These are phyloP conservation scores for Lasioglossum marginatum DNA, from an alignment of 2,888 invertebrate genomes.

Conservation along the genomic window DNA sequence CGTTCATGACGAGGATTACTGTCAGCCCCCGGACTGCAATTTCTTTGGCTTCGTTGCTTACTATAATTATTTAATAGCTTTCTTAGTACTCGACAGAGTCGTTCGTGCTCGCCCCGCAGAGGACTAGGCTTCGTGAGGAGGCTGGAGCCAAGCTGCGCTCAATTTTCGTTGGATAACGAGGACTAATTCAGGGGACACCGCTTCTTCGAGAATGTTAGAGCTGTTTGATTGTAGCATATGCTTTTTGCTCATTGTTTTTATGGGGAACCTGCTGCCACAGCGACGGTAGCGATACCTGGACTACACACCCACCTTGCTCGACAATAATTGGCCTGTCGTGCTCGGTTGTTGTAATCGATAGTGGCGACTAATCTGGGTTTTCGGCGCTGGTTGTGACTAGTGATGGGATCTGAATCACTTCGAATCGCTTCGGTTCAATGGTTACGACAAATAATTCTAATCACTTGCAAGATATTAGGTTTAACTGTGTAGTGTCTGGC, in stretches of 20 bases:
- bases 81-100: slow-evolving; percentile 28
- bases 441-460: no score
- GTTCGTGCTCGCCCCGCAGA: not conserved
- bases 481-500: no score
- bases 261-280: not conserved
- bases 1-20: slow-evolving; percentile 54
- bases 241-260: not conserved
- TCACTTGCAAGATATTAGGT: no score
- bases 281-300: slow-evolving; percentile 4
- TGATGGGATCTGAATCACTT: no score
- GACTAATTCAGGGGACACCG: slow-evolving; percentile 3
- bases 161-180: slow-evolving; percentile 3
- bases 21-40: slow-evolving; percentile 49
- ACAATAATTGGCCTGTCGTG: slow-evolving; percentile 1
- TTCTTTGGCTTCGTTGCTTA: slow-evolving; percentile 35
- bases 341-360: not conserved
- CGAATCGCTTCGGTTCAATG: no score
- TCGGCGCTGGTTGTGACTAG: not conserved
- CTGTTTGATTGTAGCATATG: not conserved
- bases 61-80: slow-evolving; percentile 61
- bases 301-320: not conserved
- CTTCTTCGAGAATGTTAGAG: slow-evolving; percentile 6
- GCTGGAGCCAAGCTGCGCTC: not conserved
- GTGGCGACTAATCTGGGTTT: not conserved
- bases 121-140: not conserved